Evolutionary conservation across 2,113 vertebrate species (phyloP), one percentile per base, ranked within the genome.

Genomic region (Riparia riparia): DNA sequence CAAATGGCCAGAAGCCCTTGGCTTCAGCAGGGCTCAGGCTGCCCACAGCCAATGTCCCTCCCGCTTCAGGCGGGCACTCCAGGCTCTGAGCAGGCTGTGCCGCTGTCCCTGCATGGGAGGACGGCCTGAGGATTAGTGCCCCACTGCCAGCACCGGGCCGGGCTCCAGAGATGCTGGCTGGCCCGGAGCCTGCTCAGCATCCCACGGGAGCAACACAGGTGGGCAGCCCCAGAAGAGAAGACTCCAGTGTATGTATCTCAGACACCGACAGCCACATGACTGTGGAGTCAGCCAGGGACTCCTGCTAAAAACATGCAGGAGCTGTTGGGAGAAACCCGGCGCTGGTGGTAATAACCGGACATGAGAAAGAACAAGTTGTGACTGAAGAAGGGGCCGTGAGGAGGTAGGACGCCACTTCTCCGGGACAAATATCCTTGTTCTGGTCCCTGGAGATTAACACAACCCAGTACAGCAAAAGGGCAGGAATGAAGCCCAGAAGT

Each of bases 241-340:
- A 61, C 25, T 12, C 24, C 37, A 12, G 9, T 9, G 7, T 24
- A 5, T 15, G 44, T 42, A 20, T 44, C 19, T 51, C 19, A 34
- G 24, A 60, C 45, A 42, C 34, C 1, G 0, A n/a, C 1, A 42
- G 31, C 19, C 1, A 0, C 4, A 31, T 10, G 31, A 25, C 31
- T 25, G 19, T 8, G 19, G 25, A 71, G 31, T 51, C 45, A 29
- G 56, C 12, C 45, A 25, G 25, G 37, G 25, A n/a, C 15, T 60
- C 54, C 26, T 16, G 31, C 24, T 34, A 22, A 60, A 70, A 60
- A 50, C 12, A 50, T 3, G 45, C 0, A 1, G 51, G 31, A 60
- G 54, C 15, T 42, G 29, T 4, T 34, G 29, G 50, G 24, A 70
- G 29, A 18, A 49, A 18, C 14, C 15, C 65, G 70, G 44, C 54